These are phyloP conservation scores for Neocrepidodera transversa DNA, from an alignment of 2,888 invertebrate species.

Conservation along the genomic window DNA sequence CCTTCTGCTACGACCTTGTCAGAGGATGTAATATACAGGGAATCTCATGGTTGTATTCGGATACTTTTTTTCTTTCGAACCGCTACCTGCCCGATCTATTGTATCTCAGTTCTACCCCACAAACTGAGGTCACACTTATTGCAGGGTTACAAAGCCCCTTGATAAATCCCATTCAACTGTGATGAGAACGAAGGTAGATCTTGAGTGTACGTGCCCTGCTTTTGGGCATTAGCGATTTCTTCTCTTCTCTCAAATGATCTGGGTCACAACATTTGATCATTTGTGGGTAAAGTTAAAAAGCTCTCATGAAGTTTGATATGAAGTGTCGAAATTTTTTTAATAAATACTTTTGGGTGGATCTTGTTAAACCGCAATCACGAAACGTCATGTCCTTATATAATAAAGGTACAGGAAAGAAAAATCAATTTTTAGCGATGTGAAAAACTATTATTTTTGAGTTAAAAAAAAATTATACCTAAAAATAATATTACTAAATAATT, in stretches of 20 bases:
- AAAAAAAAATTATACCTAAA: too few relatives aligned
- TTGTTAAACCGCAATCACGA: conserved; percentile 4
- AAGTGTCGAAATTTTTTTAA: conserved; percentile 15
- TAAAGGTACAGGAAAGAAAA: too few relatives aligned
- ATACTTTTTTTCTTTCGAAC: conserved; percentile 24
- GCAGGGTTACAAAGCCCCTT: conserved; percentile 22
- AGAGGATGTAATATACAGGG: conserved; percentile 1
- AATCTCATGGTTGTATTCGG: conserved; percentile 16
- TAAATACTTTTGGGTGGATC: conserved; percentile 4
- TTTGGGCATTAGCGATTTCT: conserved; percentile 26
- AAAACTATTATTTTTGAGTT: too few relatives aligned
- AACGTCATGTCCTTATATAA: conserved; percentile 1
- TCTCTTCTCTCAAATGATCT: conserved; percentile 20
- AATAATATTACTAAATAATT: too few relatives aligned
- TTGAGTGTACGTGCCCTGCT: conserved; percentile 28
- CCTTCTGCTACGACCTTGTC: neutral
- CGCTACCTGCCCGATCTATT: conserved; percentile 26
- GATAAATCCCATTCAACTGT: conserved; percentile 25
- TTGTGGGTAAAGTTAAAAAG: conserved; percentile 28
- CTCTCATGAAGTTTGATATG: conserved; percentile 23
- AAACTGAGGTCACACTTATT: conserved; percentile 29
- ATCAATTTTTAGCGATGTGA: too few relatives aligned
- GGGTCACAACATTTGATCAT: conserved; percentile 30
- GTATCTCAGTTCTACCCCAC: conserved; percentile 28
- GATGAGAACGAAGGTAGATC: conserved; percentile 27